Evolutionary conservation across 2,797 vertebrate species (phyloP).

Genomic region (Leuciscus waleckii): DNA sequence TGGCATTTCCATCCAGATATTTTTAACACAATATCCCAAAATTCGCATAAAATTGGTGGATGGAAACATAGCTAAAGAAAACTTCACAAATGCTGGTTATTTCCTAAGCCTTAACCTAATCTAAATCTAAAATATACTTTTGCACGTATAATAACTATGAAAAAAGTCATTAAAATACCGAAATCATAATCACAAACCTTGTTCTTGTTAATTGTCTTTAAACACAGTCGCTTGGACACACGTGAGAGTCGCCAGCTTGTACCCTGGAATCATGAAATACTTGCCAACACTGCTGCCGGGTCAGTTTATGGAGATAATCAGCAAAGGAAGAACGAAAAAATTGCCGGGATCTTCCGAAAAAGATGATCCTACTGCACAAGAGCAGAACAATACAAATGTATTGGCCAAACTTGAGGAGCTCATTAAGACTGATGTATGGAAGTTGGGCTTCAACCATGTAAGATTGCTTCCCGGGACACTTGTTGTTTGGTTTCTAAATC

Average conservation of each 20-base stretch:
- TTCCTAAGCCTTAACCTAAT: not conserved
- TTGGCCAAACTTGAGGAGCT: conserved; percentile 73
- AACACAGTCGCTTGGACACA: conserved; percentile 72
- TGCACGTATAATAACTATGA: not conserved
- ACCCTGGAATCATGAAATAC: conserved; percentile 78
- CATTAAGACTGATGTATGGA: conserved; percentile 79
- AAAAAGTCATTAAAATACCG: not conserved
- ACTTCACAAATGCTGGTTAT: not conserved
- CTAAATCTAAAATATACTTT: not conserved
- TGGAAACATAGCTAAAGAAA: no score
- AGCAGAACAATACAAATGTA: not conserved
- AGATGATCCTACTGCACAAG: not conserved
- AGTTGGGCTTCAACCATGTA: conserved; percentile 68
- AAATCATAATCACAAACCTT: not conserved
- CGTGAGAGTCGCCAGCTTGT: conserved; percentile 68
- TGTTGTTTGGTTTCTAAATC: not conserved
- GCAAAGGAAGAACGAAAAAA: not conserved
- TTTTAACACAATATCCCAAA: no score
- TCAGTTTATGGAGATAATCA: conserved; percentile 71
- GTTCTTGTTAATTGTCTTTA: conserved; percentile 4
- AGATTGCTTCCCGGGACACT: not conserved
- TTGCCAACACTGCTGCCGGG: conserved; percentile 80
- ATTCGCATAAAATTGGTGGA: no score
- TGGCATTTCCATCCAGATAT: no score
- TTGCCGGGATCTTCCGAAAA: not conserved